Evolutionary conservation across 2,797 vertebrate genomes (phyloP).

Genomic region (Sebastes jordani): DNA sequence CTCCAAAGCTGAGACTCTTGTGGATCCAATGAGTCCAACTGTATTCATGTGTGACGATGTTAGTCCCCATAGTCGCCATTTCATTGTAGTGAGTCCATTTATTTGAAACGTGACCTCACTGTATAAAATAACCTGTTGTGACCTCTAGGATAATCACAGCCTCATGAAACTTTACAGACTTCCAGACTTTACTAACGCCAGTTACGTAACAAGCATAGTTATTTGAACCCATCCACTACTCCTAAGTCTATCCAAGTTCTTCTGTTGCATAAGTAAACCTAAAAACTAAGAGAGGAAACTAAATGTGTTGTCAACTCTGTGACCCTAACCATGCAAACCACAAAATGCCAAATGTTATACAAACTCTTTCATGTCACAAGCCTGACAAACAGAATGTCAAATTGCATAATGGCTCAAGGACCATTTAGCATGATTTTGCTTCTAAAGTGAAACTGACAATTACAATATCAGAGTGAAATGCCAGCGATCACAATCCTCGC

Average conservation of each 20-base stretch:
- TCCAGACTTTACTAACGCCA: not conserved
- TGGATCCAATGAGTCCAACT: too few relatives aligned
- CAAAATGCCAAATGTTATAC: not conserved
- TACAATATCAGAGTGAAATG: conserved; percentile 23
- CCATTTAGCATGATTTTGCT: conserved; percentile 23
- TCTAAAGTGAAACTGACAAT: conserved; percentile 43
- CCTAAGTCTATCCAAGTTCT: not conserved
- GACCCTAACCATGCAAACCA: not conserved
- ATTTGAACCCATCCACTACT: not conserved
- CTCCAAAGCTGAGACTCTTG: not conserved
- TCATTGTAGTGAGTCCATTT: not conserved
- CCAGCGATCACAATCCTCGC: not conserved
- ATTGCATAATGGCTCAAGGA: conserved; percentile 13
- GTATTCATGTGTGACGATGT: too few relatives aligned
- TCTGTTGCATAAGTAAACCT: not conserved
- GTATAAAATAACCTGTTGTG: too few relatives aligned
- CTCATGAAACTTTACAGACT: not conserved
- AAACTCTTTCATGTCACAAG: not conserved
- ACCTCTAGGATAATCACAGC: not conserved
- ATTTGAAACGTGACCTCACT: too few relatives aligned
- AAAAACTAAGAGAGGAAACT: not conserved
- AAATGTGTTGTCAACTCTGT: not conserved
- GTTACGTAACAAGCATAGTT: not conserved
- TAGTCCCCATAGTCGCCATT: not conserved
- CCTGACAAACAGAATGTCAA: not conserved